Conservation (phyloP, 2,888 invertebrate species). For the Plagodis pulveraria region DNA sequence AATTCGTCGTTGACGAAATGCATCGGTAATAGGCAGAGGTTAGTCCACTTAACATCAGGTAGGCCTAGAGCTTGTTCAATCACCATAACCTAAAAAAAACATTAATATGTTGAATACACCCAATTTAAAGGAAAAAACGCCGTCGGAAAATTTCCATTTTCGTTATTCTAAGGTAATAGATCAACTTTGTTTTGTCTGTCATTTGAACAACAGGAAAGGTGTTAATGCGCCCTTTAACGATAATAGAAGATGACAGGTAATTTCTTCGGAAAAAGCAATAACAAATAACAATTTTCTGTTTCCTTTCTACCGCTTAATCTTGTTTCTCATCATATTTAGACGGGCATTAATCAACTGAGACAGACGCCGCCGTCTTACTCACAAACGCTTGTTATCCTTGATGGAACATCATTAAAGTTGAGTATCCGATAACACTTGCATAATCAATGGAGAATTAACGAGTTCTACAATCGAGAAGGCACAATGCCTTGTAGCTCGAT, state of each 20-base stretch:
- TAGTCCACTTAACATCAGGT: no score
- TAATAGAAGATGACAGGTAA: conserved; percentile 29
- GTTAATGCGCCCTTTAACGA: conserved; percentile 21
- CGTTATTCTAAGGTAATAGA: not conserved
- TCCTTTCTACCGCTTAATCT: conserved; percentile 27
- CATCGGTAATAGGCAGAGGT: no score
- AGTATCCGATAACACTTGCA: conserved; percentile 23
- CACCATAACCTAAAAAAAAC: no score
- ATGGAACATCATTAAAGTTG: conserved; percentile 34
- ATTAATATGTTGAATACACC: no score
- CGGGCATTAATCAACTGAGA: conserved; percentile 39
- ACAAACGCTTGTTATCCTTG: conserved; percentile 35
- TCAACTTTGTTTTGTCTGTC: conserved; percentile 6
- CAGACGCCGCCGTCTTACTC: conserved; percentile 33
- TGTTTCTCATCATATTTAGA: conserved; percentile 39
- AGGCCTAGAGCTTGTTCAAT: no score
- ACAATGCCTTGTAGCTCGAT: conserved; percentile 30
- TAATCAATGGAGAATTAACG: conserved; percentile 35
- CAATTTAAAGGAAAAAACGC: not conserved
- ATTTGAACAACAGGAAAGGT: conserved; percentile 16
- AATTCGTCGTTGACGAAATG: no score
- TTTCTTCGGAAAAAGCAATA: conserved; percentile 25
- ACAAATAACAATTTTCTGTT: conserved; percentile 32
- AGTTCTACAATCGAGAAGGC: conserved; percentile 36
- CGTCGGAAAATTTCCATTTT: not conserved